These are phyloP conservation scores for Varanus salvator DNA, from an alignment of 2,113 vertebrate genomes.

Conservation along the genomic window DNA sequence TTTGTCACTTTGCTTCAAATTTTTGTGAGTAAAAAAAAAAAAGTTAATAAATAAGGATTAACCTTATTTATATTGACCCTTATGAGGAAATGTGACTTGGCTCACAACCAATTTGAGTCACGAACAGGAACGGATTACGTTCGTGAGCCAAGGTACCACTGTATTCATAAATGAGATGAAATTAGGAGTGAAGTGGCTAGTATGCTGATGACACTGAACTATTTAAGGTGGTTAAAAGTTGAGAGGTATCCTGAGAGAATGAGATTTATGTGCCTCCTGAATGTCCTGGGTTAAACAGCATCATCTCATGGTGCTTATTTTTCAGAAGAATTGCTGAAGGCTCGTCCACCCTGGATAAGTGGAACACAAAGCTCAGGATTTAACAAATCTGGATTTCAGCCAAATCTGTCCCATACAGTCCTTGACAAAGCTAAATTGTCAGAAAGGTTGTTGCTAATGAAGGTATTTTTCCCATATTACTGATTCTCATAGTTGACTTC, in stretches of 20 bases:
- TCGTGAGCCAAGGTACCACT: no score
- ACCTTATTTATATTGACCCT: no score
- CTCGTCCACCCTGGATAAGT: slow-evolving; percentile 77
- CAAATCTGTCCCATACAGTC: slow-evolving; percentile 16
- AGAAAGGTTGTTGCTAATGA: slow-evolving; percentile 39
- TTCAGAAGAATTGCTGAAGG: slow-evolving; percentile 75
- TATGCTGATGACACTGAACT: no score
- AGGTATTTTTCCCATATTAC: slow-evolving; percentile 14
- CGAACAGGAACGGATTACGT: no score
- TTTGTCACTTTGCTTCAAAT: no score
- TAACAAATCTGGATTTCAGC: slow-evolving; percentile 27
- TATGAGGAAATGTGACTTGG: no score
- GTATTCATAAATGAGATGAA: no score
- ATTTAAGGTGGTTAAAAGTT: no score
- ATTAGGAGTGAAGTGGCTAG: no score
- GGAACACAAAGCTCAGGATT: slow-evolving; percentile 50
- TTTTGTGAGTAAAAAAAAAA: no score
- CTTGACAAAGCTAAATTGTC: slow-evolving; percentile 19
- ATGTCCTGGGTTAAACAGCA: neutral
- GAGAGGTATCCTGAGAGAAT: neutral
- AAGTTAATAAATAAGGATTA: no score
- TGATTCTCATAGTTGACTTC: neutral
- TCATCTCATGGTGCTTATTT: slow-evolving; percentile 31
- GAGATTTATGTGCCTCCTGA: neutral
- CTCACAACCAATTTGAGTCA: no score